Percentiles rank a stretch among this genome's conserved stretches.
Evolutionary conservation across 2,888 invertebrate species (phyloP).

Genomic region (Aphodius sticticus): DNA sequence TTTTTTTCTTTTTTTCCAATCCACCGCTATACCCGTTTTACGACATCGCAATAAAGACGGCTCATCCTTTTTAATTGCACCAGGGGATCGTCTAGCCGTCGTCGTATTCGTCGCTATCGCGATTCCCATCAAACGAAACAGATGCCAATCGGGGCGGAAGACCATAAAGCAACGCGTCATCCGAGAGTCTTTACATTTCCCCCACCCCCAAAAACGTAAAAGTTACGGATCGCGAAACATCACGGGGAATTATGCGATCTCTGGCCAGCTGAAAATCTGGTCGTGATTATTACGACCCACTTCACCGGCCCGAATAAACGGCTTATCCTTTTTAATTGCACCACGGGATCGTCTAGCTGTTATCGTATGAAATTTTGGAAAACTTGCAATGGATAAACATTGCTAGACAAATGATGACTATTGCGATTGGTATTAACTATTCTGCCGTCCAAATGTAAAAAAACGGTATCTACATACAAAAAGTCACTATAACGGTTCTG

Average conservation of each 20-base stretch:
- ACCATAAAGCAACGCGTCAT: slow-evolving; percentile 4
- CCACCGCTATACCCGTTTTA: not conserved
- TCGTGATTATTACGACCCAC: not conserved
- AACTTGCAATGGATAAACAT: too few relatives aligned
- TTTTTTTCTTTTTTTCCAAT: not conserved
- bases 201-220: not conserved
- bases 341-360: not conserved
- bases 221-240: not conserved
- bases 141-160: not conserved
- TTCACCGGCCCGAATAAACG: not conserved
- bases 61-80: slow-evolving; percentile 4
- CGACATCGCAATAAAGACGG: not conserved
- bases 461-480: too few relatives aligned
- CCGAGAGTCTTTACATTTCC: not conserved
- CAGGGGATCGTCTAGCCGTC: not conserved
- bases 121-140: not conserved
- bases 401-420: too few relatives aligned
- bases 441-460: too few relatives aligned
- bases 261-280: not conserved
- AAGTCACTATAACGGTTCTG: too few relatives aligned
- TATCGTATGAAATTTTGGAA: not conserved
- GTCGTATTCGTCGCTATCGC: not conserved
- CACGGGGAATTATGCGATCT: not conserved
- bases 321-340: not conserved
- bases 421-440: too few relatives aligned